These are phyloP conservation scores for Chionis minor DNA, from an alignment of 2,113 vertebrate species.

Conservation along the genomic window DNA sequence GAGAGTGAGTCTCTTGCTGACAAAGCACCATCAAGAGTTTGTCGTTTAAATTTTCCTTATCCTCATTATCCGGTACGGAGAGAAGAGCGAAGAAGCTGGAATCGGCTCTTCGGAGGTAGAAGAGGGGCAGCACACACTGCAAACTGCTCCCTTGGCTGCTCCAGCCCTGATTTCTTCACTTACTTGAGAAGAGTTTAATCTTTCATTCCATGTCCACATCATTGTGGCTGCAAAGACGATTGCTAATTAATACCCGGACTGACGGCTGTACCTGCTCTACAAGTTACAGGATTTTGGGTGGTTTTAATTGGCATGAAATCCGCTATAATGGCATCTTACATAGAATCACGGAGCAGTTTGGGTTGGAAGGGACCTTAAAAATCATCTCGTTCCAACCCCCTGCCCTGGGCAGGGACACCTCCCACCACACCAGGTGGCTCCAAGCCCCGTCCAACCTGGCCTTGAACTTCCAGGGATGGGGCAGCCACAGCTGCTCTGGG, in stretches of 20 bases:
- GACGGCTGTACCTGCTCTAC: background rate
- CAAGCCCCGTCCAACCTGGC: no score
- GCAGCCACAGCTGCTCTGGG: no score
- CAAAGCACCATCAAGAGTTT: background rate
- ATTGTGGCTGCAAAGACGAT: fast-evolving
- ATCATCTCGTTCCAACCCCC: no score
- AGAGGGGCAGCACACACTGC: background rate
- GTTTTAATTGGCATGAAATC: background rate
- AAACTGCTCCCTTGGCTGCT: fast-evolving
- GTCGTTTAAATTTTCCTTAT: background rate
- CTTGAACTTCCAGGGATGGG: no score
- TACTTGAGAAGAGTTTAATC: background rate
- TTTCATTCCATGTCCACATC: background rate
- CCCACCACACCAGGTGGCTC: no score
- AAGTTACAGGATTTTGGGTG: fast-evolving
- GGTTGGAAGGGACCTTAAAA: no score
- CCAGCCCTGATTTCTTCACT: background rate
- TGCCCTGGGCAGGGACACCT: no score
- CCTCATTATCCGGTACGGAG: background rate
- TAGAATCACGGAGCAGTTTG: no score
- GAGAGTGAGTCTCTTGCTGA: background rate
- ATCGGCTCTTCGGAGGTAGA: background rate
- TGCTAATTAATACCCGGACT: background rate
- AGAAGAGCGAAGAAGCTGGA: background rate
- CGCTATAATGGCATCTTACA: fast-evolving